Base-by-base conservation (phyloP, 2,888 invertebrate species). In the Spialia ferax region DNA sequence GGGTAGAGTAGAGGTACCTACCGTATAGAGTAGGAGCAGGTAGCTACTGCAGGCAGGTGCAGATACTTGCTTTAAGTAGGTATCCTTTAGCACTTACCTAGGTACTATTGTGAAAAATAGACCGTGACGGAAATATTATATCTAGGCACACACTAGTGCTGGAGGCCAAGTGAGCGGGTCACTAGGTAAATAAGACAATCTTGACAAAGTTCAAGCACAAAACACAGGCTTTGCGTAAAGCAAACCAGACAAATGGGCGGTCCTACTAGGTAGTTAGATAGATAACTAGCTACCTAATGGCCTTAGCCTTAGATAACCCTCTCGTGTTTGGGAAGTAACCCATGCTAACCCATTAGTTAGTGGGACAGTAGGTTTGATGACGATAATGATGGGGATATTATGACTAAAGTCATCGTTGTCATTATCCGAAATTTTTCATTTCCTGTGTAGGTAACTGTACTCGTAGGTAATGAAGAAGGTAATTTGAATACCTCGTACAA, bases 101-200 rank as follows among this genome's bases (percentile, higher is more conserved):
- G n/a, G 2, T n/a, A 42, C 32, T 61, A 18, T 2, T n/a, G 50
- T 11, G 62, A n/a, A 52, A 62, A 52, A 62, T 62, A 62, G 62
- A 62, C 18, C 62, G 62, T 23, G 52, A 62, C 32, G 52, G 52
- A 62, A 32, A 62, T 62, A 52, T 55, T 42, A 42, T 61, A 61
- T 62, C 29, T 32, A 35, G 20, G 35, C 56, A 35, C 15, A 7
- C 8, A 48, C 20, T 10, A 32, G 1, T 32, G 11, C 20, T 29
- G 18, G 26, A 55, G 55, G 55, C 55, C 32, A 29, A 55, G 29
- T 55, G n/a, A 55, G 55, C 20, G 29, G 55, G 29, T 55, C 55
- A 55, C 54, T 29, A 29, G 50, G 50, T 52, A 52, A 20, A 10
- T 22, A 52, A 13, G 4, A 45, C 20, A 10, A 48, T 18, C 10